Conservation (phyloP, 2,797 vertebrate genomes). For the Setipinna tenuifilis region DNA sequence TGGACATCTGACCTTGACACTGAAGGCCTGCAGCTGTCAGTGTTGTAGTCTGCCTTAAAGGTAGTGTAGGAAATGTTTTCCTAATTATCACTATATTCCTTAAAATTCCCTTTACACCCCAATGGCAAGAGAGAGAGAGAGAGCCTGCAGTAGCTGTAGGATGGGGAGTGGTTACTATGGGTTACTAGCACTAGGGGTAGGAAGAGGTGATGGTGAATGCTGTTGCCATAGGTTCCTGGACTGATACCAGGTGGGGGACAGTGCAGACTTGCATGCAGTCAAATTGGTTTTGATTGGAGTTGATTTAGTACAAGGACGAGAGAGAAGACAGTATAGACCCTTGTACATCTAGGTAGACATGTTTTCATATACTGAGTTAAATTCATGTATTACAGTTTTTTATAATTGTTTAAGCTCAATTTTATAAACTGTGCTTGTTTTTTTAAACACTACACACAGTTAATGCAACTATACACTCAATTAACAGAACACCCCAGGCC, state of each 20-base stretch:
- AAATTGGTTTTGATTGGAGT: conserved; percentile 49
- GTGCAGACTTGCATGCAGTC: conserved; percentile 54
- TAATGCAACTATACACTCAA: too few species aligned
- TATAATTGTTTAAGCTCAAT: too few species aligned
- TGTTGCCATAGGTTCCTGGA: conserved; percentile 51
- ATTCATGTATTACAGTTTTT: too few species aligned
- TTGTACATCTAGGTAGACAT: not conserved
- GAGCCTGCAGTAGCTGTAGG: conserved; percentile 1
- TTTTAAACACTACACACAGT: too few species aligned
- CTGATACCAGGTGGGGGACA: conserved; percentile 25
- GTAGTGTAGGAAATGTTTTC: too few species aligned
- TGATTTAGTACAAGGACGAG: conserved; percentile 40
- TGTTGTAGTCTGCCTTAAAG: not conserved
- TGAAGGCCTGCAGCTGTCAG: not conserved
- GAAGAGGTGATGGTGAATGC: conserved; percentile 32
- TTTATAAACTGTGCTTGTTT: too few species aligned
- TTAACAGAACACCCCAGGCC: too few species aligned
- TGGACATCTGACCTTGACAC: conserved; percentile 49
- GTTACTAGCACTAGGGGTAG: not conserved
- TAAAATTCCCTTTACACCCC: too few species aligned
- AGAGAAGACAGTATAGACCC: not conserved
- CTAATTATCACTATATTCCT: too few species aligned
- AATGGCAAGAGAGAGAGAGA: not conserved
- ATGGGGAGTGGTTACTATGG: conserved; percentile 28
- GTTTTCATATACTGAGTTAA: not conserved